phyloP scores from a whole-genome alignment of 2,888 invertebrate species.

The Augiades crinisus region DNA sequence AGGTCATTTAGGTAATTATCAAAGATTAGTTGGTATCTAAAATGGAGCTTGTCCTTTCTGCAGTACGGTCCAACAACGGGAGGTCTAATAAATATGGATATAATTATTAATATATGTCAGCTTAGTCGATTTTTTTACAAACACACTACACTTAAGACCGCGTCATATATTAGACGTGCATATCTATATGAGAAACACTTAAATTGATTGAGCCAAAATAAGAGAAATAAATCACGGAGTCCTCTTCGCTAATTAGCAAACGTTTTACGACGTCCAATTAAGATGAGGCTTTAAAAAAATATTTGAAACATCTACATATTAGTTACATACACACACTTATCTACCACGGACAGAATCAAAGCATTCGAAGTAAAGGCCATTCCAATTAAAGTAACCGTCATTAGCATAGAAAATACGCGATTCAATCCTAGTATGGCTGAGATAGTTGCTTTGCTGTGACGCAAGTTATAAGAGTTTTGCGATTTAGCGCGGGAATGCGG shows the following conservation, averaged over 20 bases:
- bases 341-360: slow-evolving; percentile 7
- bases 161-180: not conserved
- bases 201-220: slow-evolving; percentile 23
- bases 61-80: too few species aligned
- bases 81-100: too few species aligned
- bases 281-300: slow-evolving; percentile 26
- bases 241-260: slow-evolving; percentile 38
- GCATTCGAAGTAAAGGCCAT: slow-evolving; percentile 43
- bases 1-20: too few species aligned
- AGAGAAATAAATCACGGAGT: slow-evolving; percentile 37
- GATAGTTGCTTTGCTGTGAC: slow-evolving; percentile 36
- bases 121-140: too few species aligned
- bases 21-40: too few species aligned
- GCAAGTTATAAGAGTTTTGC: slow-evolving; percentile 30
- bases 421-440: slow-evolving; percentile 37
- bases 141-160: too few species aligned
- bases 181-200: slow-evolving; percentile 1
- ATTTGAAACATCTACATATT: slow-evolving; percentile 5
- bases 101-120: too few species aligned
- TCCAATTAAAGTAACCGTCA: slow-evolving; percentile 53
- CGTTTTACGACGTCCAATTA: slow-evolving; percentile 38
- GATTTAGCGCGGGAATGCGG: too few species aligned
- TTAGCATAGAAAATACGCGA: slow-evolving; percentile 57
- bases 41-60: too few species aligned
- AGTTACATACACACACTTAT: not conserved